phyloP scores from a whole-genome alignment of 2,888 invertebrate genomes.

The Amphipyra berbera region DNA sequence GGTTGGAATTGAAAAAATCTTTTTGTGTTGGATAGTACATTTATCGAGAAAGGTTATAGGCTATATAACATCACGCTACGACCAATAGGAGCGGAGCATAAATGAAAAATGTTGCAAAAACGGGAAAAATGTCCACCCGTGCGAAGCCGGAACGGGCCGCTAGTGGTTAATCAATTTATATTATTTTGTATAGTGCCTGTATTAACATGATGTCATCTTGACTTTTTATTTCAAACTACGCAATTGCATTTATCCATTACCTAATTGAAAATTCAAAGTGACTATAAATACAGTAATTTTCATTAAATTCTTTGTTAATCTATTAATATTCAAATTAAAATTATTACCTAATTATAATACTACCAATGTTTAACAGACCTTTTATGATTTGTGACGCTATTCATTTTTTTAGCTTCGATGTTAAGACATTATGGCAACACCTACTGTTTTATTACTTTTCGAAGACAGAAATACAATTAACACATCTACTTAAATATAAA shows the following conservation, averaged over 20 bases:
- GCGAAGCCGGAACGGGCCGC: no score
- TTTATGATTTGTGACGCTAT: constrained; percentile 22
- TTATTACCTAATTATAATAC: constrained; percentile 19
- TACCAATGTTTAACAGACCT: constrained; percentile 5
- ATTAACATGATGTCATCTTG: no score
- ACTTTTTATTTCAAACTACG: neutral
- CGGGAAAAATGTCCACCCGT: no score
- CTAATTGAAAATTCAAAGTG: neutral
- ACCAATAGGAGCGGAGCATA: no score
- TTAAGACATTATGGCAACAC: constrained; percentile 58
- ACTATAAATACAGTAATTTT: neutral
- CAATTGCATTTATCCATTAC: neutral
- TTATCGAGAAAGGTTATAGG: no score
- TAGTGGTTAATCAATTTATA: no score
- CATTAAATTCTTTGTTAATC: constrained; percentile 2
- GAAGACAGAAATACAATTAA: constrained; percentile 42
- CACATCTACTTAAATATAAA: constrained; percentile 32
- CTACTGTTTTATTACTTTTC: constrained; percentile 68
- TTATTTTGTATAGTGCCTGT: no score
- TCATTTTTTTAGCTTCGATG: constrained; percentile 26
- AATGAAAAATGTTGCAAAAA: no score
- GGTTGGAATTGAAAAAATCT: no score
- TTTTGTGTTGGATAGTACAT: no score
- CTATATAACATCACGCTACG: no score
- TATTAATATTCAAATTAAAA: constrained; percentile 19